Evolutionary conservation across 2,888 invertebrate genomes (phyloP).

Genomic region (Aphidius colemani): DNA sequence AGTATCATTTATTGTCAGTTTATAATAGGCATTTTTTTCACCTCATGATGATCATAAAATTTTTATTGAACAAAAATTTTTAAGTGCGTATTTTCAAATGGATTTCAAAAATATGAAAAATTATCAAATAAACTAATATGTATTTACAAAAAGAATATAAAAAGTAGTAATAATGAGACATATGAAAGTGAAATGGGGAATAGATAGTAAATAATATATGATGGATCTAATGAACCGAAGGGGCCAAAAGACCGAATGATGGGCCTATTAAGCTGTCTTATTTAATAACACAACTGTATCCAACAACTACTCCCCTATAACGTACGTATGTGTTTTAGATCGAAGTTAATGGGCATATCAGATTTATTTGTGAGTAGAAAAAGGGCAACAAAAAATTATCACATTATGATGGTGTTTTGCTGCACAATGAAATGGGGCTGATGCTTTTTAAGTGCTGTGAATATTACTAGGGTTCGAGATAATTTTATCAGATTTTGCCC

Average conservation of each 20-base stretch:
- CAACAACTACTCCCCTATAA: slow-evolving; percentile 40
- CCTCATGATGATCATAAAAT: too few species aligned
- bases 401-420: slow-evolving; percentile 5
- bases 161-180: too few species aligned
- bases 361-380: slow-evolving; percentile 44
- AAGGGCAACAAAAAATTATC: slow-evolving; percentile 20
- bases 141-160: too few species aligned
- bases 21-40: too few species aligned
- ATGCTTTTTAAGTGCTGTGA: slow-evolving; percentile 26
- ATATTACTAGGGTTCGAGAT: slow-evolving; percentile 45
- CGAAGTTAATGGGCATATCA: slow-evolving; percentile 39
- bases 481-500: slow-evolving; percentile 57
- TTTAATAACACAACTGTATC: slow-evolving; percentile 58
- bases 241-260: slow-evolving; percentile 46
- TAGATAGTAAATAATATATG: slow-evolving; percentile 55
- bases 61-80: too few species aligned
- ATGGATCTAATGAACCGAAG: slow-evolving; percentile 47
- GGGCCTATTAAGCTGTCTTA: slow-evolving; percentile 61
- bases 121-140: too few species aligned
- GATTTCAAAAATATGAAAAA: too few species aligned
- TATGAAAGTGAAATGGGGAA: slow-evolving; percentile 40
- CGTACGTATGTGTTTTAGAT: slow-evolving; percentile 48
- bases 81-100: too few species aligned
- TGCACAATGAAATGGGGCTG: slow-evolving; percentile 26
- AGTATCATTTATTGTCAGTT: too few species aligned